Conservation (phyloP, 2,888 invertebrate genomes). For the Ennomos fuscantarius region DNA sequence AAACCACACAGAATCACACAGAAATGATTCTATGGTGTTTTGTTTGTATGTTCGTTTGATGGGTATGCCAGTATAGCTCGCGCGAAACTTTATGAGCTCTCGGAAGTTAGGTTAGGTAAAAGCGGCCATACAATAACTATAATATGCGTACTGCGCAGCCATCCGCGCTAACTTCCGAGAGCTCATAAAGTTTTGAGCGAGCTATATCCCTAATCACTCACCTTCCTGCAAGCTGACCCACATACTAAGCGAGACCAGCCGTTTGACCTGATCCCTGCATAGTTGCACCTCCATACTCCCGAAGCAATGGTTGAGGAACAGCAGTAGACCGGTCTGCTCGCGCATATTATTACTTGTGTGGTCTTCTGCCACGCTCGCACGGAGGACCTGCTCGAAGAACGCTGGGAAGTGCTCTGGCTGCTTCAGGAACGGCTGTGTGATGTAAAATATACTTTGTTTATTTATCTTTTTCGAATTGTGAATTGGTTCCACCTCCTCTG, state of each 20-base stretch:
- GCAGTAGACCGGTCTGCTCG: slow-evolving; percentile 94
- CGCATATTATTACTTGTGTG: slow-evolving; percentile 71
- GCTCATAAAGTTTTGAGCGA: no score
- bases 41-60: no score
- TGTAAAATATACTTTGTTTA: no score
- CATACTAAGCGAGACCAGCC: slow-evolving; percentile 96
- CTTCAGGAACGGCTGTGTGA: slow-evolving; percentile 90
- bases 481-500: no score
- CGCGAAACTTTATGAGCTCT: no score
- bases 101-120: no score
- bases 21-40: neutral
- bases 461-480: no score
- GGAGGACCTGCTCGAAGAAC: slow-evolving; percentile 93
- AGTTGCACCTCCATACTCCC: slow-evolving; percentile 98
- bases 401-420: slow-evolving; percentile 90
- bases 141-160: no score
- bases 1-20: no score
- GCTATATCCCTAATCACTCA: slow-evolving; percentile 53
- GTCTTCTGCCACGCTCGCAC: slow-evolving; percentile 88
- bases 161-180: no score
- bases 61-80: no score
- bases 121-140: no score
- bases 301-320: slow-evolving; percentile 98
- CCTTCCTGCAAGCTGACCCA: slow-evolving; percentile 95
- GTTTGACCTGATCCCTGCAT: slow-evolving; percentile 96